These are phyloP conservation scores for Sternarchorhynchus goeldii DNA, from an alignment of 2,797 vertebrate species.

Conservation along the genomic window DNA sequence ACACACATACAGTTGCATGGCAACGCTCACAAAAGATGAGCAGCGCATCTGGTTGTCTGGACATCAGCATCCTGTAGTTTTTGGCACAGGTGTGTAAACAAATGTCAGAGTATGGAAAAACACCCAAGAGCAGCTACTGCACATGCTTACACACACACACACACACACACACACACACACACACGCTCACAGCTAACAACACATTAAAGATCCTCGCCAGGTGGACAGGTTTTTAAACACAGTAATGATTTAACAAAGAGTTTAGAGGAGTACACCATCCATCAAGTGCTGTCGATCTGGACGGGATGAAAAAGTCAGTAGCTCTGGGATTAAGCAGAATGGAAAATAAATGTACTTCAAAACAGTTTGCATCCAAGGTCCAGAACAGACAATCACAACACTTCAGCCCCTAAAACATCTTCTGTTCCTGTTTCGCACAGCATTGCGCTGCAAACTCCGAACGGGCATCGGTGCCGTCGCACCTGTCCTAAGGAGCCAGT, in stretches of 20 bases:
- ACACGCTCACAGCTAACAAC: slow-evolving; percentile 46
- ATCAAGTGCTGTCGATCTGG: slow-evolving; percentile 28
- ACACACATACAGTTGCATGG: not conserved
- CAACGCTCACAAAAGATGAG: slow-evolving; percentile 38
- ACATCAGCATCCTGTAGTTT: slow-evolving; percentile 59
- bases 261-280: slow-evolving; percentile 9
- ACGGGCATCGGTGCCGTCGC: too few relatives aligned
- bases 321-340: slow-evolving; percentile 11
- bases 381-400: not conserved
- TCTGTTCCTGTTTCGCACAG: not conserved
- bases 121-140: slow-evolving; percentile 21
- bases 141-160: slow-evolving; percentile 12
- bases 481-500: too few relatives aligned
- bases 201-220: slow-evolving; percentile 41
- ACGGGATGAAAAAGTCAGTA: too few relatives aligned
- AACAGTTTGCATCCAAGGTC: not conserved
- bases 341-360: slow-evolving; percentile 7
- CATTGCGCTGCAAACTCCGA: too few relatives aligned
- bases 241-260: slow-evolving; percentile 62
- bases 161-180: slow-evolving; percentile 16
- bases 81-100: slow-evolving; percentile 59
- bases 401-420: not conserved
- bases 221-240: slow-evolving; percentile 64
- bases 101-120: slow-evolving; percentile 56
- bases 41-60: slow-evolving; percentile 53